Evolutionary conservation across 1,140 invertebrate genomes (phyloP).

Genomic region (Carposina sasakii): DNA sequence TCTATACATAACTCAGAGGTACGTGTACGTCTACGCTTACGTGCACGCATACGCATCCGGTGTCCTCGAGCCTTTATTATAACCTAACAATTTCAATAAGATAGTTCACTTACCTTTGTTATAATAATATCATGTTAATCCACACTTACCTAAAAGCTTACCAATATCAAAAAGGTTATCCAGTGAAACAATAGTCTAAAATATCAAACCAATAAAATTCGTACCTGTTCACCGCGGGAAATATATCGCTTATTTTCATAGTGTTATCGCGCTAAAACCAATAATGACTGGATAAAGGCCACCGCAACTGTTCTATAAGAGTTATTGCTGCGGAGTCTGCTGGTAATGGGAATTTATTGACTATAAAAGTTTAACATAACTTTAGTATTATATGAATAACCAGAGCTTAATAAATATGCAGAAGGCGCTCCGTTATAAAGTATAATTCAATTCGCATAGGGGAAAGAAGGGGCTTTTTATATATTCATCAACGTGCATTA

Average conservation of each 20-base stretch:
- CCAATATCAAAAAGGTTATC: too few species aligned
- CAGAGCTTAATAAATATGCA: neutral
- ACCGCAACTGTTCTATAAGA: constrained; percentile 11
- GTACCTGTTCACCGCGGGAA: neutral
- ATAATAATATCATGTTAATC: too few species aligned
- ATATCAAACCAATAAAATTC: neutral
- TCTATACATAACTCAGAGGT: too few species aligned
- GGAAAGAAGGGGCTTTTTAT: too few species aligned
- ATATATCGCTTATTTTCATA: constrained; percentile 1
- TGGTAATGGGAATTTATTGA: constrained; percentile 14
- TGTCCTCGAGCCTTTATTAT: too few species aligned
- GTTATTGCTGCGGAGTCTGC: constrained; percentile 12
- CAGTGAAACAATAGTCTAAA: neutral
- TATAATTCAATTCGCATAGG: neutral
- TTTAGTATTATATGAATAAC: neutral
- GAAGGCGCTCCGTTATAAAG: neutral
- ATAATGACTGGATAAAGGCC: constrained; percentile 14
- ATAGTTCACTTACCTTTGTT: too few species aligned
- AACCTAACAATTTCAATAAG: too few species aligned
- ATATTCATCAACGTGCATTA: too few species aligned
- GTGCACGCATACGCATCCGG: too few species aligned
- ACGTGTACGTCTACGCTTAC: too few species aligned
- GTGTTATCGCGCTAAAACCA: constrained; percentile 9
- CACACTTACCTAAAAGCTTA: too few species aligned
- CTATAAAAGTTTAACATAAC: constrained; percentile 9